A percentile compares a stretch with the other conserved stretches of the same genome.
phyloP scores from a whole-genome alignment of 2,113 vertebrate genomes.

The Chloropsis hardwickii region DNA sequence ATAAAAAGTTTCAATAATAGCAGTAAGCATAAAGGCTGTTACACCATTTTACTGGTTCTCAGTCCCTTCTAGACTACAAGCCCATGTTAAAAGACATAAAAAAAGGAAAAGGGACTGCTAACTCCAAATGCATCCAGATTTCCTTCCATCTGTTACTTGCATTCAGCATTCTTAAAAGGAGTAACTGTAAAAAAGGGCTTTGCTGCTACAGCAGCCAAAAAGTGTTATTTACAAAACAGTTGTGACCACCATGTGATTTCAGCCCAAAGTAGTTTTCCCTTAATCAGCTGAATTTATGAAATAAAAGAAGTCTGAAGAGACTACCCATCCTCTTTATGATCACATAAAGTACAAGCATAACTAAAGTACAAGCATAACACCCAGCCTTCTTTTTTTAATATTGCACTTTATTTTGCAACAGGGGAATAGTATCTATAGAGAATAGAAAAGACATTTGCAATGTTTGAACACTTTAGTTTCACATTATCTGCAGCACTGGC shows the following conservation, averaged over 20 bases:
- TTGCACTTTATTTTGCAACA: neutral
- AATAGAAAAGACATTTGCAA: neutral
- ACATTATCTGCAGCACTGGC: neutral
- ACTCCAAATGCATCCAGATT: neutral
- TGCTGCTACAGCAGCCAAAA: neutral
- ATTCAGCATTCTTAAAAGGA: neutral
- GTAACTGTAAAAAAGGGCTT: neutral
- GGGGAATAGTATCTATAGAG: neutral
- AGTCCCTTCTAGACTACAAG: neutral
- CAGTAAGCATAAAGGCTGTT: neutral
- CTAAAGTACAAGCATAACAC: neutral
- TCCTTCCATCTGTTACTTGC: neutral
- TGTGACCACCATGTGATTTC: neutral
- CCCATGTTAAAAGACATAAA: neutral
- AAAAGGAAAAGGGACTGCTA: neutral
- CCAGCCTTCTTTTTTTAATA: neutral
- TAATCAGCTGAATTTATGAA: neutral
- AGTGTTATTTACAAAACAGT: neutral
- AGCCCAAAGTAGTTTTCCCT: neutral
- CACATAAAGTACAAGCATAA: neutral
- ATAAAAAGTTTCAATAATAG: neutral
- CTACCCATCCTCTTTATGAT: neutral
- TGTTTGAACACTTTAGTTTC: neutral
- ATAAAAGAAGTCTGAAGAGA: neutral
- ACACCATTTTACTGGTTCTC: neutral